These are phyloP conservation scores for Pogoniulus pusillus DNA, from an alignment of 2,797 vertebrate genomes.

Conservation along the genomic window DNA sequence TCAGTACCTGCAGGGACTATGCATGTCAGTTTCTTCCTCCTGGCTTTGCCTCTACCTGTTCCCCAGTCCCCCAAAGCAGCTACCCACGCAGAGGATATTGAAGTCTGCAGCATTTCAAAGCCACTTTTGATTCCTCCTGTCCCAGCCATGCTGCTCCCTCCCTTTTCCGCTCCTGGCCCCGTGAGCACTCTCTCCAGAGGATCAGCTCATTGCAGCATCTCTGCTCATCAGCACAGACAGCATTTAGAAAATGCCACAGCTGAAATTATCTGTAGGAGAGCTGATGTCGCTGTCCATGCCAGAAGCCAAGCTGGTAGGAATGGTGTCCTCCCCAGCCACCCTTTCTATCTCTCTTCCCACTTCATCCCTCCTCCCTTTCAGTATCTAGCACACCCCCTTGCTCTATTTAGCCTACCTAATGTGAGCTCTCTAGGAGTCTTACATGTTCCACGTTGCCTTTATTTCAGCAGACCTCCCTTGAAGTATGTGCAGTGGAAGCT, in stretches of 20 bases:
- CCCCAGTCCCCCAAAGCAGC: not conserved
- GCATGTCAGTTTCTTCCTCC: not conserved
- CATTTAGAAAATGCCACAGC: not conserved
- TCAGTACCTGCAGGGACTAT: not conserved
- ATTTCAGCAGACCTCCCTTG: not conserved
- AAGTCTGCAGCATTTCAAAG: not conserved
- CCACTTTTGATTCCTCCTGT: not conserved
- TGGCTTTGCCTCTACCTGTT: not conserved
- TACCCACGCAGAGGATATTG: not conserved
- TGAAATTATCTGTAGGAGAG: not conserved
- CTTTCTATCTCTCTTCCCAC: not conserved
- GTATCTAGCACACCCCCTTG: not conserved
- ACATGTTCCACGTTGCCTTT: not conserved
- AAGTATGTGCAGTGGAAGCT: not conserved
- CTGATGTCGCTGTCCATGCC: not conserved
- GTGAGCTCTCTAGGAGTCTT: not conserved
- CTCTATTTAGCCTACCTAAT: not conserved
- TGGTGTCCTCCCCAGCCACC: not conserved
- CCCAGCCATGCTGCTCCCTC: fast-evolving
- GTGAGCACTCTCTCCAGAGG: not conserved
- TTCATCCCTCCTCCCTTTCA: not conserved
- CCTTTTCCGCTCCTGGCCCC: fast-evolving
- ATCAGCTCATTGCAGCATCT: not conserved
- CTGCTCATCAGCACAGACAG: not conserved
- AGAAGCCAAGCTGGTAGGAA: not conserved